These are phyloP conservation scores for Oscheius sp. DNA, from an alignment of 2,888 invertebrate species.

Conservation along the genomic window DNA sequence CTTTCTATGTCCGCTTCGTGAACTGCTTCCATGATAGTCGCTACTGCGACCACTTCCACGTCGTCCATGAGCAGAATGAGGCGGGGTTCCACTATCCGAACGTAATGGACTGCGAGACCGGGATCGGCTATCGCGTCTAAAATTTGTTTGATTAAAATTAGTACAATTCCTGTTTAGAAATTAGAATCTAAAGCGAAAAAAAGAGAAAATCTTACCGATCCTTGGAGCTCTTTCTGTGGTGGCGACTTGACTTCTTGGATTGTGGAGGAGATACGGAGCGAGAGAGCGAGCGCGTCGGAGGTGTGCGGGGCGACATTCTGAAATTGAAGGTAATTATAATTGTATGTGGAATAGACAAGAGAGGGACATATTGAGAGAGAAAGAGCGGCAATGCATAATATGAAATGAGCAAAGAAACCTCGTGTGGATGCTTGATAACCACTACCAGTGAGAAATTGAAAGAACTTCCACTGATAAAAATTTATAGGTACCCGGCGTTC, in stretches of 20 bases:
- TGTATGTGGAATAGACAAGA: no score
- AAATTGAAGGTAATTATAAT: background rate
- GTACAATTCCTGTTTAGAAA: background rate
- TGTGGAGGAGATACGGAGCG: background rate
- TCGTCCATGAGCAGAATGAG: background rate
- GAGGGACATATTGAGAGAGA: no score
- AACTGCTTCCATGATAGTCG: no score
- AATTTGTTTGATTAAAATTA: background rate
- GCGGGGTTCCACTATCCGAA: background rate
- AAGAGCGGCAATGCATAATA: background rate
- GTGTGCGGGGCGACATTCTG: background rate
- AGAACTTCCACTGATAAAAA: background rate
- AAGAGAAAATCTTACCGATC: background rate
- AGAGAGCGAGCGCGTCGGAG: background rate
- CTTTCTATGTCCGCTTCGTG: no score
- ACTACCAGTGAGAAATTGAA: background rate
- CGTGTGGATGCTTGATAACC: background rate
- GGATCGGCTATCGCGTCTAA: background rate
- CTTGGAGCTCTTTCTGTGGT: background rate
- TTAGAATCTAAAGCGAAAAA: background rate
- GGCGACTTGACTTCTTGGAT: no score
- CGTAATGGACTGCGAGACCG: background rate
- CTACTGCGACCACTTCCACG: background rate
- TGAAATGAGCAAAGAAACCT: background rate
- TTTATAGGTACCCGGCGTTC: background rate